Base-by-base conservation (phyloP, 2,888 invertebrate genomes). In the Drosophila limbata region DNA sequence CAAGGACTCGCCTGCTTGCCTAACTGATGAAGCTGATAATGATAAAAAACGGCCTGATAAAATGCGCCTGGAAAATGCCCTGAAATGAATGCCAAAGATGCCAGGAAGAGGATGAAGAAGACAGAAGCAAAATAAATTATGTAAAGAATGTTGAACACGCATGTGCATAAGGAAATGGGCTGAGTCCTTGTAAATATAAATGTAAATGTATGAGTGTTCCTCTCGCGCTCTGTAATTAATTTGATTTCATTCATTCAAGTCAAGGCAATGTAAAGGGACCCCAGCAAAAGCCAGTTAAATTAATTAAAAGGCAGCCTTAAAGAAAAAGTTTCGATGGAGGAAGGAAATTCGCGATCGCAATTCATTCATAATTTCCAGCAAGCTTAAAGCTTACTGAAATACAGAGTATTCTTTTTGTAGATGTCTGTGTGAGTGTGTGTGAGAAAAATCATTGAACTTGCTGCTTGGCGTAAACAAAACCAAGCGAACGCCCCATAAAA, bases 221-320 rank as follows among this genome's bases (percentile, higher is more conserved):
- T 33, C 25, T 31, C 39, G 31, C 48, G 52, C 62, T 53, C 52
- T 66, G 80, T 84, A 84, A 84, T 84, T 84, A 88, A 84, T 84
- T 86, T 83, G 86, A 84, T 84, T 84, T 83, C 86, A 78, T 84
- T 74, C 86, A 78, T 84, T 84, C 69, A 72, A 73, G 84, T 76
- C 85, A 70, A 70, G 88, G 47, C 72, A 82, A 79, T 73, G 74
- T 59, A 77, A 77, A 71, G 62, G 56, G 44, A 56, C 15, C 25
- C 55, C 35, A 57, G 60, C 64, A 28, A 70, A 61, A 59, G 66
- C 53, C 75, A 79, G 76, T 75, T 76, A 73, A 88, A 85, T 78
- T 71, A 81, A 85, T 78, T 84, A 80, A 80, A 73, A 73, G 65
- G 52, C 66, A 59, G 47, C 37, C 44, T 8, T 39, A 39, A 59